Evolutionary conservation across 2,113 vertebrate genomes (phyloP).

Genomic region (Sterna hirundo): DNA sequence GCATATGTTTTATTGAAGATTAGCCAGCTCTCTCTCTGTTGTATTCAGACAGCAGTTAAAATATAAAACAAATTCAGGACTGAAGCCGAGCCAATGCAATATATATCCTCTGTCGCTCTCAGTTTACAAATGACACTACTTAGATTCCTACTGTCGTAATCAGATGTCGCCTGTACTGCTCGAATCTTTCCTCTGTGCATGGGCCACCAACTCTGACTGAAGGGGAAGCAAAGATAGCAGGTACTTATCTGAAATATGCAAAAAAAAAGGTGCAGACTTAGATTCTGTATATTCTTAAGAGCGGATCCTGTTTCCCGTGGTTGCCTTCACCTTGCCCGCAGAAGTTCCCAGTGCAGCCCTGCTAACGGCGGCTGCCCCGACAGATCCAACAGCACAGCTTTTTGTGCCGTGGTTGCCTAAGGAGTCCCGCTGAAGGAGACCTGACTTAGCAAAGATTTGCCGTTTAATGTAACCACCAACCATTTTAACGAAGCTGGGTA

Average conservation of each 20-base stretch:
- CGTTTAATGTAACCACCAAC: not conserved
- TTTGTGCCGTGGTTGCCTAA: not conserved
- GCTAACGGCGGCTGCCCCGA: not conserved
- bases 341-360: not conserved
- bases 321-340: not conserved
- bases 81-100: not conserved
- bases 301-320: not conserved
- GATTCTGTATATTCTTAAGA: not conserved
- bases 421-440: not conserved
- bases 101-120: not conserved
- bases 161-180: not conserved
- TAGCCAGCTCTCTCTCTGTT: not conserved
- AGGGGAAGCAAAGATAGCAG: not conserved
- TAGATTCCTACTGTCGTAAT: not conserved
- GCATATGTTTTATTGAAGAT: slow-evolving; percentile 21
- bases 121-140: not conserved
- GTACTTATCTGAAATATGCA: not conserved
- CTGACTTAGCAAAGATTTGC: not conserved
- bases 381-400: not conserved
- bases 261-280: not conserved
- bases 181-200: not conserved
- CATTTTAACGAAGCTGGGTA: not conserved
- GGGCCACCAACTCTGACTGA: not conserved
- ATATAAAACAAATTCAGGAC: not conserved
- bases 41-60: not conserved